Percentiles rank a stretch among this genome's conserved stretches.
These are phyloP conservation scores for Drosophila putrida DNA, from an alignment of 2,888 invertebrate genomes.

Conservation along the genomic window DNA sequence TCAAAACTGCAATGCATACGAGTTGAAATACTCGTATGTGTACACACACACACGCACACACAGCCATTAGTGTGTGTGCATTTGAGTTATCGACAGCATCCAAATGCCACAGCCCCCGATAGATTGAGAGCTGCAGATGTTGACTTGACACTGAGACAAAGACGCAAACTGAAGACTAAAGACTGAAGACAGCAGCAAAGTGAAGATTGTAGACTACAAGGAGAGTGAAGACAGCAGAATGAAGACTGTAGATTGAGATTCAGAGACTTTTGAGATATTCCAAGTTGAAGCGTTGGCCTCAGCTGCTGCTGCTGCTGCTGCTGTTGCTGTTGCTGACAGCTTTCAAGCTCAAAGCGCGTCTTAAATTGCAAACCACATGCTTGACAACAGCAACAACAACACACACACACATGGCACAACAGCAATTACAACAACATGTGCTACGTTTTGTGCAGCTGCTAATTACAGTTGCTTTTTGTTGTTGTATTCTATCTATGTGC, in stretches of 20 bases:
- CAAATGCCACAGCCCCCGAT: constrained; percentile 49
- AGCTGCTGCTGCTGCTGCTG: constrained; percentile 52
- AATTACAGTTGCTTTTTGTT: constrained; percentile 75
- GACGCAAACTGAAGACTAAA: constrained; percentile 12
- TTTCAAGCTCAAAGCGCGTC: constrained; percentile 69
- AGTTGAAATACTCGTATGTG: constrained; percentile 52
- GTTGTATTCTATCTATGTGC: constrained; percentile 54
- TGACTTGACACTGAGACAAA: constrained; percentile 51
- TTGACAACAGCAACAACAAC: constrained; percentile 46
- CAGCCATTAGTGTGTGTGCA: not conserved
- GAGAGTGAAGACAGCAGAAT: constrained; percentile 4
- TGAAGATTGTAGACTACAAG: constrained; percentile 11
- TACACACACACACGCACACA: constrained; percentile 18
- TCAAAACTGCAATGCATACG: constrained; percentile 59
- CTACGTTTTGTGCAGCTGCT: constrained; percentile 76
- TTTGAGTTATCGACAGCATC: constrained; percentile 57
- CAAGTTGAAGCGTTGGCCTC: constrained; percentile 37
- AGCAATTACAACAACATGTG: constrained; percentile 54
- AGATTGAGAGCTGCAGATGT: constrained; percentile 56
- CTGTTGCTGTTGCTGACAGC: constrained; percentile 54
- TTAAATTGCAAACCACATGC: constrained; percentile 80
- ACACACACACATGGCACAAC: constrained; percentile 14
- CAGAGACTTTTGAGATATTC: constrained; percentile 16
- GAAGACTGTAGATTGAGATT: constrained; percentile 45
- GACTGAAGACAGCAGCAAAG: constrained; percentile 12